Evolutionary conservation across 2,797 vertebrate genomes (phyloP), one percentile per base, ranked within the genome.

Genomic region (Meda fulgida): DNA sequence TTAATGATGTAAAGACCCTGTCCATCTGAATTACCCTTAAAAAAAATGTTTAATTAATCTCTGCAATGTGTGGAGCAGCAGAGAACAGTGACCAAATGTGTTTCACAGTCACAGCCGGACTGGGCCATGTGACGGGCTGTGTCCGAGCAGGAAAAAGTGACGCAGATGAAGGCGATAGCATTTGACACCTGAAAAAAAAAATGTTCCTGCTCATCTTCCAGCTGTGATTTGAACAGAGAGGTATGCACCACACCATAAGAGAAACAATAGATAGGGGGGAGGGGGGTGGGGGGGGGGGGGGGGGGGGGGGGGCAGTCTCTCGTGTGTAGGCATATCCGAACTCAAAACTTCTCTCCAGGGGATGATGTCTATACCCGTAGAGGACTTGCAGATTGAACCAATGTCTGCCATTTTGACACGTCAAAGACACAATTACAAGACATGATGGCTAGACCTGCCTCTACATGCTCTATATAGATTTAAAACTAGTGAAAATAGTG

Each of bases 151-250:
- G 83, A 80, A 82, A 91, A 91, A 91, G 95, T 96, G 96, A 97
- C 96, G 96, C 95, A 95, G 96, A 95, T 90, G 96, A 97, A 97
- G 96, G 96, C 97, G 96, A 97, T 90, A 93, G 95, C 94, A 97
- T 97, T 98, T 98, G 97, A 96, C 97, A 97, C 97, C 96, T 97
- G 96, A 95, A 69, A 96, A 97, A 97, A 97, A 97, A 97, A 97
- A 97, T 96, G 96, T 96, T 97, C 96, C 96, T 97, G 97, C 96
- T 93, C 94, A 93, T 94, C 94, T 92, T 90, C 13, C 89, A 72
- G 91, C 91, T 89, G 90, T 88, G 87, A 91, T 91, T 91, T 80
- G 88, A 90, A 92, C 89, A 81, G 83, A 87, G 89, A 92, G 89
- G 91, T 76, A 88, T 91, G 91, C 90, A 92, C 92, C 85, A 93